Evolutionary conservation across 1,140 invertebrate genomes (phyloP).

Genomic region (Heliconius hermathena): DNA sequence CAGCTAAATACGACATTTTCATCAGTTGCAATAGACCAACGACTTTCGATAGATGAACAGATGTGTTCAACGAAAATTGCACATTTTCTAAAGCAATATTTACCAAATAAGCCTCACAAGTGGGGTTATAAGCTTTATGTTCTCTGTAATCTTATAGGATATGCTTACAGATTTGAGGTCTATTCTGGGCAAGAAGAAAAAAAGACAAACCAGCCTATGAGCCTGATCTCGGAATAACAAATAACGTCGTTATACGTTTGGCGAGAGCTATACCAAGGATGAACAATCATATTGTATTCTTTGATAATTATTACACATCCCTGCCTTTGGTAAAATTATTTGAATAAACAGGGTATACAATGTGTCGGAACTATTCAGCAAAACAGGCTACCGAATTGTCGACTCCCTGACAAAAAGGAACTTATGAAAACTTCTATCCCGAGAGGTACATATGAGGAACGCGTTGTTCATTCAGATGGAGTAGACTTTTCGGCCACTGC

Average conservation of each 20-base stretch:
- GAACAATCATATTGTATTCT: conserved; percentile 52
- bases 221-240: conserved; percentile 42
- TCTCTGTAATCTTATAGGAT: conserved; percentile 50
- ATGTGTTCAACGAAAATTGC: no score
- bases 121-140: conserved; percentile 66
- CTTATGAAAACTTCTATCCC: conserved; percentile 45
- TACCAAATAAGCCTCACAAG: conserved; percentile 2
- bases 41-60: no score
- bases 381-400: conserved; percentile 47
- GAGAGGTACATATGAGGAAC: conserved; percentile 49
- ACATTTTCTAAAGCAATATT: no score
- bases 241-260: conserved; percentile 46
- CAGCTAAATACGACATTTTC: no score
- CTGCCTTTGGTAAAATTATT: conserved; percentile 50
- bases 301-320: conserved; percentile 54
- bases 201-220: conserved; percentile 48
- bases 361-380: conserved; percentile 51
- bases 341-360: conserved; percentile 50
- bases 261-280: conserved; percentile 44
- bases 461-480: conserved; percentile 42
- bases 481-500: conserved; percentile 46
- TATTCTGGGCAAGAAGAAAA: conserved; percentile 50
- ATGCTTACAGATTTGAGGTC: conserved; percentile 50
- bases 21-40: no score
- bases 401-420: conserved; percentile 39